Base-by-base conservation (phyloP, 2,113 vertebrate genomes). In the Apus apus region DNA sequence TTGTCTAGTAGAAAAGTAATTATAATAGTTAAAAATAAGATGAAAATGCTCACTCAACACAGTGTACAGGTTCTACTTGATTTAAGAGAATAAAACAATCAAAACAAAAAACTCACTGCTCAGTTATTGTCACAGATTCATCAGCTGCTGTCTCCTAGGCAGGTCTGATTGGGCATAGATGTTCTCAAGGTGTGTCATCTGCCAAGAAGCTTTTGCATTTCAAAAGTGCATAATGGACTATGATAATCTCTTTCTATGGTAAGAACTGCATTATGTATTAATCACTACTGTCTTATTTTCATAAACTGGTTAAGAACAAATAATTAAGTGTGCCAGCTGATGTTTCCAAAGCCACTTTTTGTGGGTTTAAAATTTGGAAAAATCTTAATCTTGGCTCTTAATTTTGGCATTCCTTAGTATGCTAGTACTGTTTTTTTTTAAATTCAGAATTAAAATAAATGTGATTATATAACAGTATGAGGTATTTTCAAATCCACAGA, bases 131-230 rank as follows among this genome's bases (percentile, higher is more conserved):
- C 45, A 8, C 17, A 56, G 76, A 94, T 68, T 94, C 84, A 87
- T 60, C 70, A 68, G 70, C 75, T 61, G 15, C 64, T 70, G 70
- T 58, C 61, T 65, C 23, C 45, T 61, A 54, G 77, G 61, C 88
- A 91, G 90, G 64, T 81, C 81, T 90, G 74, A 89, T 53, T 95
- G 70, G 84, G 62, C 66, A 30, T 9, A 5, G 73, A 53, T 21
- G 48, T 90, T 76, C 89, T 86, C 88, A 82, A 84, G 86, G 67
- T 88, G 66, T 64, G 78, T 90, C 85, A 90, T 90, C 80, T 75
- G 78, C 71, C 58, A 76, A 45, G 75, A 57, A 72, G 62, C 23
- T 90, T 72, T 87, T 90, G 80, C 79, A 54, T 87, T 95, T 73
- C 54, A 80, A 68, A 64, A 81, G 46, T 53, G 43, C 18, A 5